Percentiles rank a stretch among this genome's conserved stretches.
These are phyloP conservation scores for Odontomachus brunneus DNA, from an alignment of 1,140 invertebrate genomes.

Conservation along the genomic window DNA sequence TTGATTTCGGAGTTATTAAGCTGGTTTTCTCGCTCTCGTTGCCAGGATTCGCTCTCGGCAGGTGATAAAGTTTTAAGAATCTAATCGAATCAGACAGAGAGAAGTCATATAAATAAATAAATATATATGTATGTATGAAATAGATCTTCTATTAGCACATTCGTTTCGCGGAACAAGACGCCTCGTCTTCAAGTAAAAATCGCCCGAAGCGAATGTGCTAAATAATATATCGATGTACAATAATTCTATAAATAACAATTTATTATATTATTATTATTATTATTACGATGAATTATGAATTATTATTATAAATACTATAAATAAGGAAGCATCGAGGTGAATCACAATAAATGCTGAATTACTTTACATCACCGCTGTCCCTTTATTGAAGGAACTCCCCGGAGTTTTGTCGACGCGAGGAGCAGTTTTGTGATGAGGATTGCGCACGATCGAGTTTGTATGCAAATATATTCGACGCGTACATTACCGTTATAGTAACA, in stretches of 20 bases:
- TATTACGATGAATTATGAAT: slow-evolving; percentile 65
- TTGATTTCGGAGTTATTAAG: slow-evolving; percentile 33
- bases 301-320: slow-evolving; percentile 68
- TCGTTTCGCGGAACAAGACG: too few species aligned
- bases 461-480: too few species aligned
- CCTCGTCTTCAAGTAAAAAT: too few species aligned
- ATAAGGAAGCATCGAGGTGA: slow-evolving; percentile 62
- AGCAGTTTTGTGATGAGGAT: too few species aligned
- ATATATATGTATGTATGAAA: slow-evolving; percentile 75
- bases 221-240: slow-evolving; percentile 85
- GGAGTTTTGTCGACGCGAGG: too few species aligned
- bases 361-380: slow-evolving; percentile 36
- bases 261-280: slow-evolving; percentile 83
- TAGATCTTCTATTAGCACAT: background rate
- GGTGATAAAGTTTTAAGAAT: slow-evolving; percentile 81
- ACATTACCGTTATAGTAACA: too few species aligned
- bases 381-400: background rate
- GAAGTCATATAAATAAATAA: slow-evolving; percentile 82
- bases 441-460: too few species aligned
- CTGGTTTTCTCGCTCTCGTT: slow-evolving; percentile 79
- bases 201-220: too few species aligned
- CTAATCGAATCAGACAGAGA: slow-evolving; percentile 82
- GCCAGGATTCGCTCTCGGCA: slow-evolving; percentile 81
- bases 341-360: slow-evolving; percentile 60
- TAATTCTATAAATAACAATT: slow-evolving; percentile 83